Evolutionary conservation across 2,797 vertebrate species (phyloP), one percentile per base, ranked within the genome.

Genomic region (Valencia hispanica): DNA sequence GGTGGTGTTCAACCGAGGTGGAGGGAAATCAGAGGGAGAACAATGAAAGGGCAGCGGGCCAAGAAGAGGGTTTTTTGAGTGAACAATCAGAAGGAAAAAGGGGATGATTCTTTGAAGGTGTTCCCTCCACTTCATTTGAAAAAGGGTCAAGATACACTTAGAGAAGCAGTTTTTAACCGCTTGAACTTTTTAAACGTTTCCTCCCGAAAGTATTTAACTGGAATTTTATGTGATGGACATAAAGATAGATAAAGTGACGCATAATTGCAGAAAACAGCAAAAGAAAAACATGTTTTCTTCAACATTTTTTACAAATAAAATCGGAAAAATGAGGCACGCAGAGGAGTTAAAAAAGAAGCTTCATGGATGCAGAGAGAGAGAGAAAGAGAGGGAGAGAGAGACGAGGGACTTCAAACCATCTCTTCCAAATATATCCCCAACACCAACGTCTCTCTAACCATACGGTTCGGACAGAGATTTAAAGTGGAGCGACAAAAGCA

Each of bases 21-120:
- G 71, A 72, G 47, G n/a, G 50, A 78, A 87, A 86, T 73, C 53
- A 75, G 18, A 85, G 70, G 0, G 10, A 72, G 73, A 81, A 73
- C 83, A 78, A 82, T 82, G 69, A 89, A 84, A 87, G 71, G 76
- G 51, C 77, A 78, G 57, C 9, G 18, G 70, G 36, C 55, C 34
- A 17, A 53, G 65, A 73, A 68, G 61, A 66, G 55, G 27, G 74
- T 72, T 74, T 72, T 74, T 78, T 70, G 51, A 41, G 1, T 32
- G 61, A 53, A 73, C 70, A 79, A 22, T 39, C 0, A 0, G 41
- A 20, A 30, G 68, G n/a, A n/a, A 70, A 48, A 50, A 68, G 70
- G 51, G 11, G 32, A 22, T 17, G 34, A 50, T 27, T 66, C 20
- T 66, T 63, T 27, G 3, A 27, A 68, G 39, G 25, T 14, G 25